Evolutionary conservation across 2,113 vertebrate species (phyloP), one percentile per base, ranked within the genome.

Genomic region (Mesitornis unicolor): DNA sequence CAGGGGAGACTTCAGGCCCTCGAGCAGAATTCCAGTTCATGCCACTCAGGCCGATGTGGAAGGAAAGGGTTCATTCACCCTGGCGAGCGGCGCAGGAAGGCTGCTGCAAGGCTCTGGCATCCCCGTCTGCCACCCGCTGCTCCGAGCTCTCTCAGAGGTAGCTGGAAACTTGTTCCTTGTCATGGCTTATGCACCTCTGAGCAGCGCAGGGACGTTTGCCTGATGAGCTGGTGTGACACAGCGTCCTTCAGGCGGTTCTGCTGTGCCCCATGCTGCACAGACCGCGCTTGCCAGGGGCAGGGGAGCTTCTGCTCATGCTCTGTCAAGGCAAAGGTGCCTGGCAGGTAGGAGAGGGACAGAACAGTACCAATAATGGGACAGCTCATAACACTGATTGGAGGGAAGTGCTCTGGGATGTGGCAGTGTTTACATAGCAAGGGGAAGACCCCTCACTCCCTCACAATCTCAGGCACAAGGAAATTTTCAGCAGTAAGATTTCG

Each of bases 341-440:
- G 51, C 42, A 40, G 71, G 57, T 1, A 35, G n/a, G 24, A 42
- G 17, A 19, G 50, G 0, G 4, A 48, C 0, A 17, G 33, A 29
- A 35, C 15, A 3, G 28, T 11, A 40, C 13, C 15, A 22, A 26
- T 9, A 16, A 33, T 1, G 11, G 50, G 63, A 5, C 48, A 70
- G 59, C 25, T 18, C 18, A 2, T 10, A 26, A 33, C 10, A 40
- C 48, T 42, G 5, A 13, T 4, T 25, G 35, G 16, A 56, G 35
- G 24, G 38, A 48, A 40, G 36, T 50, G 35, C 14, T 69, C 31
- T n/a, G 63, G 48, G 40, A 33, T 28, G 28, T 2, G 22, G 22
- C 76, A 36, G 22, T 16, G 33, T n/a, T 82, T 40, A 17, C 38
- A 14, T 8, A 16, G 69, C 8, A 26, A 43, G 17, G 31, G 48